These are phyloP conservation scores for Ostrea denselamellosa DNA, from an alignment of 1,140 invertebrate genomes.

Conservation along the genomic window DNA sequence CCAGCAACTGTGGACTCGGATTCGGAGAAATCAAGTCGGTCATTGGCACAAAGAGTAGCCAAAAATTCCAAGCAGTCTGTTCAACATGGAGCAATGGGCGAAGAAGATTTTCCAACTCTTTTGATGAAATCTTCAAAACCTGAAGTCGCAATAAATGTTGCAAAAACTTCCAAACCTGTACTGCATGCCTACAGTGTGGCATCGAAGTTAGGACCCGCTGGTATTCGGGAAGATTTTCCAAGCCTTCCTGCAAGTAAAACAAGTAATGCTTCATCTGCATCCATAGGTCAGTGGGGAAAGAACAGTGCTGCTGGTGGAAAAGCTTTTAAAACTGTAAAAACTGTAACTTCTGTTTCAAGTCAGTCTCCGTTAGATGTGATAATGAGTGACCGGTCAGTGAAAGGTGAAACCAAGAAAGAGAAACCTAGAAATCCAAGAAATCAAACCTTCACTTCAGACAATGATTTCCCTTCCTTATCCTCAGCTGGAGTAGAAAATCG, in stretches of 20 bases:
- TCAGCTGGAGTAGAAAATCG: slow-evolving; percentile 52
- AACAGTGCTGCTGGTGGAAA: not conserved
- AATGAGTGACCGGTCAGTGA: slow-evolving; percentile 26
- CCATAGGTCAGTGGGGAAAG: not conserved
- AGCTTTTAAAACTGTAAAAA: not conserved
- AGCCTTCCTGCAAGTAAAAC: slow-evolving; percentile 50
- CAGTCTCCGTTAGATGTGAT: not conserved
- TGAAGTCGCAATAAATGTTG: slow-evolving; percentile 1
- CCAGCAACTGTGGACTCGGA: slow-evolving; percentile 47
- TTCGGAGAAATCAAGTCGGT: slow-evolving; percentile 47
- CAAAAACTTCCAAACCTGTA: slow-evolving; percentile 38
- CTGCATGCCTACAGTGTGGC: not conserved
- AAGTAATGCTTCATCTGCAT: not conserved
- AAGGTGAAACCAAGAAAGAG: slow-evolving; percentile 24
- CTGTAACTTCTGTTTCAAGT: not conserved
- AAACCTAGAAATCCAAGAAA: slow-evolving; percentile 29
- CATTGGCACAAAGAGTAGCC: slow-evolving; percentile 64
- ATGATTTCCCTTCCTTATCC: slow-evolving; percentile 77
- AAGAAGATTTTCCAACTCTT: slow-evolving; percentile 73
- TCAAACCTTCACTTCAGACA: slow-evolving; percentile 59
- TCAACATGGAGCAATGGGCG: slow-evolving; percentile 59
- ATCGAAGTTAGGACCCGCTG: slow-evolving; percentile 23
- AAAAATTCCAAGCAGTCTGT: slow-evolving; percentile 63
- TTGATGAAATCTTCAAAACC: slow-evolving; percentile 12
- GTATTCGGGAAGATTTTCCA: slow-evolving; percentile 60